phyloP scores from a whole-genome alignment of 1,140 invertebrate genomes.

The Bombus difficillimus region DNA sequence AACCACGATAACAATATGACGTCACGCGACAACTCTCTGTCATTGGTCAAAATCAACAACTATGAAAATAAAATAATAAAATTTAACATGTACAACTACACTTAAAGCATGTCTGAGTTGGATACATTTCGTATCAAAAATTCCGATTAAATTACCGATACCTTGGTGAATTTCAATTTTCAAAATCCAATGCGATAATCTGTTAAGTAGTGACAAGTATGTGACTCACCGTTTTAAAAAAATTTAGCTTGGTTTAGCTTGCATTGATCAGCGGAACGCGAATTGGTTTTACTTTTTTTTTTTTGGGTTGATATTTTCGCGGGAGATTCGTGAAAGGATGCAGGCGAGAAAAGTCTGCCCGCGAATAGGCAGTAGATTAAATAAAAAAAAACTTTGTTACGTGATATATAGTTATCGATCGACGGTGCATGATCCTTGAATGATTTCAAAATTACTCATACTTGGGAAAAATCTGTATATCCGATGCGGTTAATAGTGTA shows the following conservation, averaged over 20 bases:
- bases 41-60: conserved; percentile 26
- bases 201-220: background rate
- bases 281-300: conserved; percentile 26
- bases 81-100: background rate
- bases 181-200: background rate
- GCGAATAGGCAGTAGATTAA: background rate
- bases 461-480: conserved; percentile 33
- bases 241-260: background rate
- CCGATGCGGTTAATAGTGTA: conserved; percentile 10
- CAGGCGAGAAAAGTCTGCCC: background rate
- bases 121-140: background rate
- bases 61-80: conserved; percentile 36
- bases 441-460: conserved; percentile 44
- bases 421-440: conserved; percentile 11
- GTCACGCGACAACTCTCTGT: conserved; percentile 3
- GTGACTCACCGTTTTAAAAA: background rate
- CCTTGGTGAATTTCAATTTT: background rate
- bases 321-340: conserved; percentile 4
- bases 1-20: conserved; percentile 34
- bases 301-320: conserved; percentile 26
- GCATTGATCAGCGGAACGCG: conserved; percentile 21
- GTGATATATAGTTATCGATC: conserved; percentile 7
- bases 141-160: background rate
- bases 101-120: background rate
- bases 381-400: too few relatives aligned